These are phyloP conservation scores for Tetragnatha montana DNA, from an alignment of 2,888 invertebrate species.

Conservation along the genomic window DNA sequence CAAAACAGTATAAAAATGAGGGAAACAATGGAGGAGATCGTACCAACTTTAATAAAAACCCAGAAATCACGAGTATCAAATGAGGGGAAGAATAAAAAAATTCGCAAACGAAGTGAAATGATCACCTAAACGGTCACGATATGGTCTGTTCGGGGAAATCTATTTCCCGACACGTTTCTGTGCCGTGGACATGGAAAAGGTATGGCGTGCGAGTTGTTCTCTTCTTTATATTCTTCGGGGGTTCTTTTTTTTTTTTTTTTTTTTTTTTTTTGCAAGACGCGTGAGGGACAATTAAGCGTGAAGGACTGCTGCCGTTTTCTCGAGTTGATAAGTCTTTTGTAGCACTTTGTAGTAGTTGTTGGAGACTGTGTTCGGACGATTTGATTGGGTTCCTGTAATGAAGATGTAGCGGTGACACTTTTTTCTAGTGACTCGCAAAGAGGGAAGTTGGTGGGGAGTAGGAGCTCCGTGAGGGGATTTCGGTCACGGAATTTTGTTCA, in stretches of 20 bases:
- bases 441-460: background rate
- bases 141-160: slow-evolving; percentile 57
- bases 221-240: slow-evolving; percentile 3
- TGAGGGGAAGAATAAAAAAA: slow-evolving; percentile 48
- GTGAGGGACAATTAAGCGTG: slow-evolving; percentile 30
- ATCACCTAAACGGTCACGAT: slow-evolving; percentile 55
- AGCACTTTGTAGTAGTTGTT: background rate
- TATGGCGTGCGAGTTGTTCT: slow-evolving; percentile 9
- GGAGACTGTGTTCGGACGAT: too few species aligned
- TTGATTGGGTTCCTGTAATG: background rate
- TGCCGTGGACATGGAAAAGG: slow-evolving; percentile 23
- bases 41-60: slow-evolving; percentile 57
- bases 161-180: slow-evolving; percentile 53
- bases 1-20: slow-evolving; percentile 53
- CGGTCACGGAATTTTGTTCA: background rate
- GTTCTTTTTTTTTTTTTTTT: slow-evolving; percentile 7
- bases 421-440: background rate
- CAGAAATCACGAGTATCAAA: slow-evolving; percentile 50
- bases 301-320: background rate
- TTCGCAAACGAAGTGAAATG: slow-evolving; percentile 55
- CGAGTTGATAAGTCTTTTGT: background rate
- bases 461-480: background rate
- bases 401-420: background rate
- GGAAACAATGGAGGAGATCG: slow-evolving; percentile 54
- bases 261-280: background rate